Evolutionary conservation across 2,113 vertebrate species (phyloP).

Genomic region (Oncorhynchus nerka): DNA sequence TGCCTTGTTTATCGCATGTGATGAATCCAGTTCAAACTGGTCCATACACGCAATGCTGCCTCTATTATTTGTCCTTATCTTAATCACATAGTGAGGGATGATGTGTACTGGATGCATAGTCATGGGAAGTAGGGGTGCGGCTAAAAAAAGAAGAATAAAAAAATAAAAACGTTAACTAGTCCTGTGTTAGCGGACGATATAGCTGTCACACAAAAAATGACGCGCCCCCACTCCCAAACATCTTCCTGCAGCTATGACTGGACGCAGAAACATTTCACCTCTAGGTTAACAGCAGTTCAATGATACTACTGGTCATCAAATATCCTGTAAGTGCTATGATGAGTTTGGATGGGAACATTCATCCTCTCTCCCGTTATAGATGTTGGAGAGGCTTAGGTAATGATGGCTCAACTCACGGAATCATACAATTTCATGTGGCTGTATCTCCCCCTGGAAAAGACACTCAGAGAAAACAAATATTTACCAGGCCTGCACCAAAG

Average conservation of each 20-base stretch:
- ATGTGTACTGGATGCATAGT: neutral
- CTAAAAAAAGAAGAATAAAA: too few species aligned
- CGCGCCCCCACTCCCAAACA: too few species aligned
- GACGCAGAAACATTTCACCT: neutral
- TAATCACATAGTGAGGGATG: neutral
- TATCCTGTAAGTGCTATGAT: neutral
- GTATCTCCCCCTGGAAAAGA: too few species aligned
- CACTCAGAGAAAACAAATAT: too few species aligned
- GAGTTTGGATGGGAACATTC: neutral
- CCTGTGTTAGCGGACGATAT: too few species aligned
- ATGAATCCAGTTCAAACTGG: neutral
- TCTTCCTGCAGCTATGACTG: too few species aligned
- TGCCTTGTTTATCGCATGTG: neutral
- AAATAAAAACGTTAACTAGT: too few species aligned
- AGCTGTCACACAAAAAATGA: too few species aligned
- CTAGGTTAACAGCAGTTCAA: neutral
- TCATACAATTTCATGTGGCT: neutral
- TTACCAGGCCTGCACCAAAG: too few species aligned
- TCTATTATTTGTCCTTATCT: neutral
- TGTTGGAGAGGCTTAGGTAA: neutral
- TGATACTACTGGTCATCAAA: neutral
- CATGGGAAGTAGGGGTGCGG: too few species aligned
- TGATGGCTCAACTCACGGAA: slow-evolving; percentile 9
- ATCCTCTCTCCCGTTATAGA: neutral
- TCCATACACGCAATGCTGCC: neutral